A percentile compares a stretch with the other conserved stretches of the same genome.
These are phyloP conservation scores for Adelphocoris suturalis DNA, from an alignment of 2,888 invertebrate species.

Conservation along the genomic window DNA sequence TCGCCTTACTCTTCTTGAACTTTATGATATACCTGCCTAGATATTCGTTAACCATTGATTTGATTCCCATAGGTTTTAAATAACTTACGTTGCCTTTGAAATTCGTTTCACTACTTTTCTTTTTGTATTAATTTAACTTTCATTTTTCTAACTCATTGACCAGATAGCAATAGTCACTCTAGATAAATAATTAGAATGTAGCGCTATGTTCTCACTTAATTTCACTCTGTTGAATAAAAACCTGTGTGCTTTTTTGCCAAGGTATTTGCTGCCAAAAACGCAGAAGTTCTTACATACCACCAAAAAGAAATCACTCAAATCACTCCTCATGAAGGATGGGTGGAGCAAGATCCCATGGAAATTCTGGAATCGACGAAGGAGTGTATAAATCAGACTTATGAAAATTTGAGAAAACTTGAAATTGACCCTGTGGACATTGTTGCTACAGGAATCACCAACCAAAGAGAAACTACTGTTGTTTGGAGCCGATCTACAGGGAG, in stretches of 20 bases:
- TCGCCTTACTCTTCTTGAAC: no score
- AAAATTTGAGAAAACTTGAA: conserved; percentile 78
- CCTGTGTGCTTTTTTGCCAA: conserved; percentile 77
- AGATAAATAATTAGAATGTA: no score
- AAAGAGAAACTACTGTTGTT: conserved; percentile 96
- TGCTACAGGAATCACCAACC: conserved; percentile 96
- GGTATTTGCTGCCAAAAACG: conserved; percentile 92
- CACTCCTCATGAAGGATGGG: conserved; percentile 94
- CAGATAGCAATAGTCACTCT: no score
- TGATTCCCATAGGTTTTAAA: no score
- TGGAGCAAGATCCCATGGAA: conserved; percentile 95
- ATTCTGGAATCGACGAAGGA: conserved; percentile 89
- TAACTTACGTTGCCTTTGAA: no score
- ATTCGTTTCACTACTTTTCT: no score
- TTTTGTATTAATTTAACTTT: no score
- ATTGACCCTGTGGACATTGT: conserved; percentile 83
- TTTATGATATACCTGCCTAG: no score
- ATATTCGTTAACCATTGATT: no score
- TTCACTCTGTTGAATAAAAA: no score
- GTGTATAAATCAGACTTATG: conserved; percentile 86
- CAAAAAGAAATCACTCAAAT: conserved; percentile 90
- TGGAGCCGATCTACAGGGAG: conserved; percentile 94
- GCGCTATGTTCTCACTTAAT: no score
- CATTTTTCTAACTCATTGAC: no score
- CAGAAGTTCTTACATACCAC: conserved; percentile 94